Base-by-base conservation (phyloP, 2,113 vertebrate species). In the Phainopepla nitens region DNA sequence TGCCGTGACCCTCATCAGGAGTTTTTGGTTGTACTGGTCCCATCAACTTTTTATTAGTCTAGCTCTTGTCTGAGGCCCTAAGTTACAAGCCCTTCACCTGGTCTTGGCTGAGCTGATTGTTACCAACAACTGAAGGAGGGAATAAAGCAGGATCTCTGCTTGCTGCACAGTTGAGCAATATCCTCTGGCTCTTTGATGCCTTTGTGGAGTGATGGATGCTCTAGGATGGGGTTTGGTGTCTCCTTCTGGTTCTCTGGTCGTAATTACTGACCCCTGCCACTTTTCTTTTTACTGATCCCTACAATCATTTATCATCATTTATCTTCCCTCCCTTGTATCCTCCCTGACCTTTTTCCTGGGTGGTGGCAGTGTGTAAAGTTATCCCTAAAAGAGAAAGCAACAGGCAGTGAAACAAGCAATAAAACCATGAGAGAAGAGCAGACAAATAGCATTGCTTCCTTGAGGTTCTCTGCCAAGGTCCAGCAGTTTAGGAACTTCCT, bases 1-100 rank as follows among this genome's bases (percentile, higher is more conserved):
- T 65, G 28, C 41, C 0, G 0, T 41, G 44, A 72, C 36, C 20
- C 8, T 50, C 1, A 0, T 35, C 5, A 3, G 11, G 27, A 78
- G 69, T 19, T 35, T 83, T 78, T 66, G 45, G 15, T 51, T 62
- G 10, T 47, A 25, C 27, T 62, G 65, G 35, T 94, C 23, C 49
- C 11, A 19, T 85, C n/a, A 58, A 2, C 23, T 54, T 76, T 44
- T 49, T 47, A 21, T 64, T 45, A 21, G 11, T 22, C 35, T 18
- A 17, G 7, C 15, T 19, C 27, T 86, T 54, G 29, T 35, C 31
- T 19, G 23, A 56, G 51, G 35, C 41, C 27, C 24, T 50, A 10
- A 58, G 27, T 33, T 53, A 41, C 10, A 33, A 51, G 56, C 10
- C 19, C 11, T 70, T 70, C 3, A 2, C 20, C 39, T 78, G 65